Evolutionary conservation across 2,888 invertebrate genomes (phyloP).

Genomic region (Eristalinus aeneus): DNA sequence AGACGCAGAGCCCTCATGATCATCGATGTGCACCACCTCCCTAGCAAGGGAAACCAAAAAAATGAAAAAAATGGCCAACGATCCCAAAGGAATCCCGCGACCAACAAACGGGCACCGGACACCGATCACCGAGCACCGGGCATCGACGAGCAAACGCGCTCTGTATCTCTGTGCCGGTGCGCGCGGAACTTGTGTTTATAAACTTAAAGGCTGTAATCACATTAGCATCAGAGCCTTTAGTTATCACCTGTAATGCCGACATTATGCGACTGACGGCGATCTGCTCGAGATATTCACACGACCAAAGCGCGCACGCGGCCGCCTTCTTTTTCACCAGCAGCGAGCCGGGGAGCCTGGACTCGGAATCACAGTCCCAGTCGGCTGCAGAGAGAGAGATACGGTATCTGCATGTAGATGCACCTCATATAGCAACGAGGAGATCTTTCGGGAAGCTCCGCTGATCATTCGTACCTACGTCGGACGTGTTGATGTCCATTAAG

Average conservation of each 20-base stretch:
- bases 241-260: constrained; percentile 78
- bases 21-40: constrained; percentile 66
- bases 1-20: constrained; percentile 56
- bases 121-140: constrained; percentile 29
- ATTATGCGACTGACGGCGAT: constrained; percentile 70
- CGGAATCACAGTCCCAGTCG: not conserved
- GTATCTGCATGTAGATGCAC: constrained; percentile 31
- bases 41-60: constrained; percentile 12
- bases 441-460: constrained; percentile 49
- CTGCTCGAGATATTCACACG: constrained; percentile 70
- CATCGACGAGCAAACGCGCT: constrained; percentile 12
- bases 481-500: constrained; percentile 77
- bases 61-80: constrained; percentile 4
- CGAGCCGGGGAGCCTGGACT: not conserved
- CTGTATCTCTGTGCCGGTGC: constrained; percentile 50
- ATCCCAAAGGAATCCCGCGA: constrained; percentile 57
- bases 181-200: constrained; percentile 77
- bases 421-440: constrained; percentile 41
- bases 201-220: constrained; percentile 81
- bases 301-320: constrained; percentile 62
- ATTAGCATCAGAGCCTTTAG: constrained; percentile 80
- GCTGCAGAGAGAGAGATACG: not conserved
- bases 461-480: constrained; percentile 69
- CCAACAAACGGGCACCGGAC: constrained; percentile 34
- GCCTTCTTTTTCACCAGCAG: constrained; percentile 41